phyloP scores from a whole-genome alignment of 2,888 invertebrate species.

The Nymphalis c-album region DNA sequence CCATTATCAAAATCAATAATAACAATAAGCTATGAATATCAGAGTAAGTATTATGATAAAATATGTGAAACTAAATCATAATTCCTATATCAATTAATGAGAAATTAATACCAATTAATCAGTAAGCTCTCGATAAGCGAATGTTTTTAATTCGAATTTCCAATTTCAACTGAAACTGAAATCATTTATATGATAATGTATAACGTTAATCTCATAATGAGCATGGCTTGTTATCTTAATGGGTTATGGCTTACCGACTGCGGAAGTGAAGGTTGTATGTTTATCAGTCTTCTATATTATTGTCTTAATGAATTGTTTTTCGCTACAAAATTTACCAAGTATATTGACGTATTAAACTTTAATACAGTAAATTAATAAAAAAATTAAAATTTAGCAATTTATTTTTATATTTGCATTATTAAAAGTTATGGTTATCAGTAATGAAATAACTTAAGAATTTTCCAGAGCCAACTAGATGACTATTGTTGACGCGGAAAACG shows the following conservation, averaged over 20 bases:
- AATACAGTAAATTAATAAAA: too few relatives aligned
- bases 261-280: slow-evolving; percentile 15
- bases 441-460: not conserved
- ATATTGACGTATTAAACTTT: too few relatives aligned
- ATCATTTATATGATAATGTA: slow-evolving; percentile 32
- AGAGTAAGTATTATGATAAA: not conserved
- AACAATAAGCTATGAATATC: not conserved
- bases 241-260: slow-evolving; percentile 15
- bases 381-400: too few relatives aligned
- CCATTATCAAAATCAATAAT: not conserved
- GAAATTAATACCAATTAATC: slow-evolving; percentile 22
- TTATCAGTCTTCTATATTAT: not conserved
- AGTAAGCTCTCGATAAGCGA: slow-evolving; percentile 18
- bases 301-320: not conserved
- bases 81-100: slow-evolving; percentile 11
- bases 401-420: too few relatives aligned
- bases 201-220: slow-evolving; percentile 29
- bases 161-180: slow-evolving; percentile 16
- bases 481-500: slow-evolving; percentile 29
- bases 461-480: slow-evolving; percentile 16
- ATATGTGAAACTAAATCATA: slow-evolving; percentile 4
- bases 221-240: slow-evolving; percentile 29
- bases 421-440: too few relatives aligned
- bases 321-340: too few relatives aligned
- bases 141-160: slow-evolving; percentile 23